Evolutionary conservation across 2,797 vertebrate genomes (phyloP).

Genomic region (Thripadectes ignobilis): DNA sequence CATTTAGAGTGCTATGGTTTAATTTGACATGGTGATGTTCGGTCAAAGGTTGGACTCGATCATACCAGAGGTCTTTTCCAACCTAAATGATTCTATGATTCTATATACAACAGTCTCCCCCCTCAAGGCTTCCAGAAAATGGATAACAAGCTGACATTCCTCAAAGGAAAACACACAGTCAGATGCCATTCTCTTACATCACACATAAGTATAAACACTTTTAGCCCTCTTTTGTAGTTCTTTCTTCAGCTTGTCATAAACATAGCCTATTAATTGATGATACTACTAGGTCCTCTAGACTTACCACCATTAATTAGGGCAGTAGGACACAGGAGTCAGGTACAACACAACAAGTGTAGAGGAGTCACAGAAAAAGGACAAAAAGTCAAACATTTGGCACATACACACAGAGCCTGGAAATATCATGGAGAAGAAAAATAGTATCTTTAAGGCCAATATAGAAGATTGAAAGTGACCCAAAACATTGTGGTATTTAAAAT

Average conservation of each 20-base stretch:
- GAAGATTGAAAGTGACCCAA: neutral
- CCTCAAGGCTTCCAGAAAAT: neutral
- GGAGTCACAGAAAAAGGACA: neutral
- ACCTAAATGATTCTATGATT: neutral
- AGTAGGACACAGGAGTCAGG: neutral
- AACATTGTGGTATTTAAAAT: neutral
- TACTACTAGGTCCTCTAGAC: neutral
- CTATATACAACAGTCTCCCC: neutral
- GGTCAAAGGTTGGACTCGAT: neutral
- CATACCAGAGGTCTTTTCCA: neutral
- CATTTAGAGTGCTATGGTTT: neutral
- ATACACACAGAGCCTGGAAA: neutral
- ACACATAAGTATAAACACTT: neutral
- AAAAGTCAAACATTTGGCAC: neutral
- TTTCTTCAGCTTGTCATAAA: neutral
- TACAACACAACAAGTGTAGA: neutral
- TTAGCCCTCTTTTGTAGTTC: neutral
- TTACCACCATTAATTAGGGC: neutral
- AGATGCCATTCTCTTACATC: neutral
- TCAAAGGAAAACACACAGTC: neutral
- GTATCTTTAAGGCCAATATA: neutral
- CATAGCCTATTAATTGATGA: neutral
- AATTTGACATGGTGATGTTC: neutral
- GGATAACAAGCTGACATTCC: neutral
- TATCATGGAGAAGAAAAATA: neutral